Percentiles rank a stretch among this genome's conserved stretches.
phyloP scores from a whole-genome alignment of 2,888 invertebrate genomes.

The Cancer borealis region DNA sequence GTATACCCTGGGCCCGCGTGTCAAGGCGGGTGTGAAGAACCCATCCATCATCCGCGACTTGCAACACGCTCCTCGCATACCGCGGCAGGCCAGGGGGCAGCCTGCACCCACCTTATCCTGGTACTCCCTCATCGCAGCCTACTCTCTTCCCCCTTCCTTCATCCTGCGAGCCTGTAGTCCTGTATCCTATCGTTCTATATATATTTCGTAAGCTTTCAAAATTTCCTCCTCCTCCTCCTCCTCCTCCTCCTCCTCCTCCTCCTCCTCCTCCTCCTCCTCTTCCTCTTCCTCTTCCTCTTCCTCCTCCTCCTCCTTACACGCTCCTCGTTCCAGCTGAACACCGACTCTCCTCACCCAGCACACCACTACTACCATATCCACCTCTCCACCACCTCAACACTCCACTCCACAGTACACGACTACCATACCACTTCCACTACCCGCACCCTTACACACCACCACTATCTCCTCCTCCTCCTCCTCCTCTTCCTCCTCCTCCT shows the following conservation, averaged over 20 bases:
- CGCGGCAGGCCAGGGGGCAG: conserved; percentile 63
- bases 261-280: background rate
- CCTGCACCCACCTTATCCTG: conserved; percentile 17
- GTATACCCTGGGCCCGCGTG: conserved; percentile 56
- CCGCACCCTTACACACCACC: conserved; percentile 9
- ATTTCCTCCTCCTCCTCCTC: background rate
- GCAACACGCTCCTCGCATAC: conserved; percentile 73
- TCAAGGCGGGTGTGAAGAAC: conserved; percentile 68
- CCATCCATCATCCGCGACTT: conserved; percentile 70
- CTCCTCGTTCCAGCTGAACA: background rate
- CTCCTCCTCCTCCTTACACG: background rate
- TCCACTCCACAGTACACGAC: background rate
- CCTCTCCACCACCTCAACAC: background rate
- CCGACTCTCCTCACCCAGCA: background rate
- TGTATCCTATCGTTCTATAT: background rate
- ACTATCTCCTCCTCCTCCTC: too few relatives aligned
- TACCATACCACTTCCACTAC: background rate
- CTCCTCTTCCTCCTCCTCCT: background rate
- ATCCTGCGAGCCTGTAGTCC: background rate
- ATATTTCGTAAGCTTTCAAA: background rate
- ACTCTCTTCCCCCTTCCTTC: background rate
- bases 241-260: background rate
- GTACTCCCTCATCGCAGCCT: background rate
- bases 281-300: too few relatives aligned
- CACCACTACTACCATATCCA: background rate